Conservation (phyloP, 1,140 invertebrate genomes). For the Drosophila pectinifera region DNA sequence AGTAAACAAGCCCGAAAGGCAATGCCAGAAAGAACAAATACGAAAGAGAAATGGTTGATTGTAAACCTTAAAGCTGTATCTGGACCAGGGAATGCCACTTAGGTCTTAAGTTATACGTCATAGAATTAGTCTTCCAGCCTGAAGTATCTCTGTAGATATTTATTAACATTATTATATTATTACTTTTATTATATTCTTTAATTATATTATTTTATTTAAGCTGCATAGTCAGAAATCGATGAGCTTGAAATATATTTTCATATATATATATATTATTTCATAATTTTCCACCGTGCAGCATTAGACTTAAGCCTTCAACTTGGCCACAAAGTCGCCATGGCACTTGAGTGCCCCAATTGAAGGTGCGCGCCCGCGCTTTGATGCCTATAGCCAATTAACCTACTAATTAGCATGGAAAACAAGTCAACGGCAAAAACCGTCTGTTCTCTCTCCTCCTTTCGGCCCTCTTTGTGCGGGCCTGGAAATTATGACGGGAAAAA, state of each 20-base stretch:
- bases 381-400: slow-evolving; percentile 78
- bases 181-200: background rate
- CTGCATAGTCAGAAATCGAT: no score
- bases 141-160: no score
- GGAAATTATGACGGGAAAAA: slow-evolving; percentile 61
- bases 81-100: background rate
- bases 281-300: slow-evolving; percentile 27
- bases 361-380: slow-evolving; percentile 37
- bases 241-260: no score
- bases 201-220: no score
- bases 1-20: background rate
- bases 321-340: slow-evolving; percentile 37
- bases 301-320: slow-evolving; percentile 57
- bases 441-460: background rate
- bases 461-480: slow-evolving; percentile 40
- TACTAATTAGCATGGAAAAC: slow-evolving; percentile 78
- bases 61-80: background rate
- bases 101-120: no score
- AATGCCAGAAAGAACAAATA: background rate
- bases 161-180: background rate
- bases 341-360: slow-evolving; percentile 31
- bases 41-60: background rate
- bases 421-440: slow-evolving; percentile 59
- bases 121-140: no score
- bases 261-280: no score